A percentile compares a stretch with the other conserved stretches of the same genome.
phyloP scores from a whole-genome alignment of 2,888 invertebrate genomes.

The Syritta pipiens region DNA sequence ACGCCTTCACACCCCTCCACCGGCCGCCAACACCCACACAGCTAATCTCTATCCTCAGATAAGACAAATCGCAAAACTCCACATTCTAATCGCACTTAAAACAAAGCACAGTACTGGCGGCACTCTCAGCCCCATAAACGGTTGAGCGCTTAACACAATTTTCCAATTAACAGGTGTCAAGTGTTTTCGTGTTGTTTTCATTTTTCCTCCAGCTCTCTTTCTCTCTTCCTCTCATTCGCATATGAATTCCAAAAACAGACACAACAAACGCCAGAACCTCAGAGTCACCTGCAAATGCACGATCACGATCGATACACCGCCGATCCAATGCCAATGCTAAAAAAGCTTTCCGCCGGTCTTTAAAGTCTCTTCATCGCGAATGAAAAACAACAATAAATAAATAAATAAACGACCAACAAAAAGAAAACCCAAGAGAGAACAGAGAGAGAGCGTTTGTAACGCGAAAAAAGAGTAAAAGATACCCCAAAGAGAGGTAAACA shows the following conservation, averaged over 20 bases:
- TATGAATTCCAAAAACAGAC: neutral
- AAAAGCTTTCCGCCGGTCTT: neutral
- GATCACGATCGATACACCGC: constrained; percentile 23
- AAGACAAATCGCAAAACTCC: constrained; percentile 16
- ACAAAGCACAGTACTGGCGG: constrained; percentile 2
- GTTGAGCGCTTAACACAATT: constrained; percentile 47
- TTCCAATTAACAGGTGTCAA: constrained; percentile 67
- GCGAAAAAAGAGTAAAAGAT: constrained; percentile 3
- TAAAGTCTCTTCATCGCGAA: neutral
- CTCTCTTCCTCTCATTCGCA: neutral
- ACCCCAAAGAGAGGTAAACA: constrained; percentile 5
- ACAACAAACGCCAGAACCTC: neutral
- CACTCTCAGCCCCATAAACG: constrained; percentile 12
- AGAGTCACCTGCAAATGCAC: neutral
- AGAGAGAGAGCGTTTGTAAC: neutral
- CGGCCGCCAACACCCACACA: constrained; percentile 29
- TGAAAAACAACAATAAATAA: neutral
- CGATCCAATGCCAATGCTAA: constrained; percentile 26
- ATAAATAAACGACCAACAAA: neutral
- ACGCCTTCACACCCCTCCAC: neutral
- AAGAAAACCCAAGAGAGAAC: neutral
- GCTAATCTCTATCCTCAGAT: constrained; percentile 4
- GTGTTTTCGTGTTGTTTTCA: constrained; percentile 1
- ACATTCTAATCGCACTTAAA: constrained; percentile 33
- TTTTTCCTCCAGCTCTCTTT: neutral